phyloP scores from a whole-genome alignment of 92 coral and sea anemone genomes.

The Palythoa grandis region DNA sequence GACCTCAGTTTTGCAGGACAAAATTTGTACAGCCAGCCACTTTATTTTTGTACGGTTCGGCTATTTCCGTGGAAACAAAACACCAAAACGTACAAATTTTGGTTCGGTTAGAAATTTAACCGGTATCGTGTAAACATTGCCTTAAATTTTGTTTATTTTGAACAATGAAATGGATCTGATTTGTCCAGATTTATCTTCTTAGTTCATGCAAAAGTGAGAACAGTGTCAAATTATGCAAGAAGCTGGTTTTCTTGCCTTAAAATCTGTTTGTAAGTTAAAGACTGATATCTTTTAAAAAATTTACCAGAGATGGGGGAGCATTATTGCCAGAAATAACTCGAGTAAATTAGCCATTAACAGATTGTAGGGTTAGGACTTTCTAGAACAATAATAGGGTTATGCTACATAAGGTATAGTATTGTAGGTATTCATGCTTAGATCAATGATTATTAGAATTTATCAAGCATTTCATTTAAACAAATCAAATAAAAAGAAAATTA shows the following conservation, averaged over 20 bases:
- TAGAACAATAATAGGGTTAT: neutral
- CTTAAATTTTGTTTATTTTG: neutral
- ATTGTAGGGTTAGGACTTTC: neutral
- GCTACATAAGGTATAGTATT: neutral
- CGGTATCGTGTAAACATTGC: too few species aligned
- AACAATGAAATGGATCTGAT: neutral
- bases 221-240: slow-evolving; percentile 10
- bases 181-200: slow-evolving; percentile 14
- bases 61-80: too few species aligned
- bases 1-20: too few species aligned
- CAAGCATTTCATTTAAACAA: neutral
- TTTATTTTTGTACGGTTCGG: too few species aligned
- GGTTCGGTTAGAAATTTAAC: too few species aligned
- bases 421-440: neutral
- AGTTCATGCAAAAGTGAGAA: neutral
- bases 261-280: neutral
- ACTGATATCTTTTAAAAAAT: neutral
- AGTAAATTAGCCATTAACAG: neutral
- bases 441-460: neutral
- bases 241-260: slow-evolving; percentile 36
- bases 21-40: too few species aligned
- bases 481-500: neutral
- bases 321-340: neutral
- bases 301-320: neutral
- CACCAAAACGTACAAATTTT: too few species aligned